Conservation (phyloP, 2,797 vertebrate species). For the Microctenopoma stevenorrisi region DNA sequence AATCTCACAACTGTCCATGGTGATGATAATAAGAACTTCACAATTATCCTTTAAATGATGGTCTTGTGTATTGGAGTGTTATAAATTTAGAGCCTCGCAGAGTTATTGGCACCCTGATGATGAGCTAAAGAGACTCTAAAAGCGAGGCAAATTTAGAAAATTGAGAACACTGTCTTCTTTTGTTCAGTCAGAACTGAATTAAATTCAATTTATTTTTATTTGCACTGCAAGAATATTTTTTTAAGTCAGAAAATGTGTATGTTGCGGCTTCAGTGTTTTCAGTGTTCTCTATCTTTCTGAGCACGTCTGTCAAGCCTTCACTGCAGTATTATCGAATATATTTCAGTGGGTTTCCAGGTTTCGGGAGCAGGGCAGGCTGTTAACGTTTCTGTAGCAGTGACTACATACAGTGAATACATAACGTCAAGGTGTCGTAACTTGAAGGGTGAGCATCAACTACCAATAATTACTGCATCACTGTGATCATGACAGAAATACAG, state of each 20-base stretch:
- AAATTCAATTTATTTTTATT: slow-evolving; percentile 36
- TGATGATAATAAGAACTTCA: slow-evolving; percentile 68
- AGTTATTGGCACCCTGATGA: slow-evolving; percentile 47
- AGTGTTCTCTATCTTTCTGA: slow-evolving; percentile 15
- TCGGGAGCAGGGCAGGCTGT: slow-evolving; percentile 18
- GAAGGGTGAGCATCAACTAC: slow-evolving; percentile 10
- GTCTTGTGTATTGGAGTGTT: slow-evolving; percentile 51
- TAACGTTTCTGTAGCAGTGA: slow-evolving; percentile 18
- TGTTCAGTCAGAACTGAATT: slow-evolving; percentile 19
- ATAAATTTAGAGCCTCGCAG: slow-evolving; percentile 43
- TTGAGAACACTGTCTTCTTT: slow-evolving; percentile 26
- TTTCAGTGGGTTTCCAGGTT: slow-evolving; percentile 40
- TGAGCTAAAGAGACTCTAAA: slow-evolving; percentile 37
- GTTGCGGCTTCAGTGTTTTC: slow-evolving; percentile 8
- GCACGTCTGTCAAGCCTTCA: slow-evolving; percentile 14
- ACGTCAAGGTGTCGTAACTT: slow-evolving; percentile 36
- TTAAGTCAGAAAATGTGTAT: neutral
- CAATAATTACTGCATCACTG: slow-evolving; percentile 6
- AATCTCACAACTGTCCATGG: slow-evolving; percentile 63
- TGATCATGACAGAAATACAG: slow-evolving; percentile 14
- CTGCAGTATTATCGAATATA: slow-evolving; percentile 5
- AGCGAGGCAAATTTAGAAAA: slow-evolving; percentile 37
- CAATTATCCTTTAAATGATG: slow-evolving; percentile 66
- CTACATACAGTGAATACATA: slow-evolving; percentile 37
- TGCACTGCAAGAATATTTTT: neutral